Conservation (phyloP, 2,113 vertebrate species). For the Bagarius yarrelli region DNA sequence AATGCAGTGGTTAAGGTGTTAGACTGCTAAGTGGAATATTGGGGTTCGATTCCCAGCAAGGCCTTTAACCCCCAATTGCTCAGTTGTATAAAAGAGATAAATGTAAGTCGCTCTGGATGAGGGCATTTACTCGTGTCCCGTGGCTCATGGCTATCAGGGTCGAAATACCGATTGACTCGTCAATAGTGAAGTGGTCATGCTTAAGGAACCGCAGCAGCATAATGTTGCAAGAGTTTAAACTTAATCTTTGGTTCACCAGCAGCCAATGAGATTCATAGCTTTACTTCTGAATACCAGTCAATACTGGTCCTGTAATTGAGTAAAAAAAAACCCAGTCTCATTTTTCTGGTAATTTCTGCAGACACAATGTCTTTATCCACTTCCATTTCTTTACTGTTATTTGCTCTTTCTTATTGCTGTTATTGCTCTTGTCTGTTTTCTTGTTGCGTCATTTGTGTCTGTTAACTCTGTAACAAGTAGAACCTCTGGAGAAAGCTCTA, state of each 20-base stretch:
- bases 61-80: no score
- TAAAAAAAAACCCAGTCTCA: neutral
- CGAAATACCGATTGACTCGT: no score
- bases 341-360: neutral
- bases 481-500: slow-evolving; percentile 11
- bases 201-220: neutral
- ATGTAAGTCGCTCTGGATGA: no score
- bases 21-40: no score
- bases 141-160: neutral
- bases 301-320: neutral
- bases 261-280: neutral
- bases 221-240: neutral
- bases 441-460: slow-evolving; percentile 9
- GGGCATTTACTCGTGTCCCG: neutral
- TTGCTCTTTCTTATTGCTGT: slow-evolving; percentile 1
- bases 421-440: slow-evolving; percentile 12
- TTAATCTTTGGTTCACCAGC: neutral
- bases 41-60: no score
- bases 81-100: no score
- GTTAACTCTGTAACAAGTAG: slow-evolving; percentile 2
- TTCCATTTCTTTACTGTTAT: slow-evolving; percentile 18
- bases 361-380: neutral
- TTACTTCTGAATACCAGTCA: neutral
- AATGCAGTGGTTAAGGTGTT: no score
- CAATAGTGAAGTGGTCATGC: neutral